phyloP scores from a whole-genome alignment of 2,888 invertebrate genomes.

The Archips crataeganus region DNA sequence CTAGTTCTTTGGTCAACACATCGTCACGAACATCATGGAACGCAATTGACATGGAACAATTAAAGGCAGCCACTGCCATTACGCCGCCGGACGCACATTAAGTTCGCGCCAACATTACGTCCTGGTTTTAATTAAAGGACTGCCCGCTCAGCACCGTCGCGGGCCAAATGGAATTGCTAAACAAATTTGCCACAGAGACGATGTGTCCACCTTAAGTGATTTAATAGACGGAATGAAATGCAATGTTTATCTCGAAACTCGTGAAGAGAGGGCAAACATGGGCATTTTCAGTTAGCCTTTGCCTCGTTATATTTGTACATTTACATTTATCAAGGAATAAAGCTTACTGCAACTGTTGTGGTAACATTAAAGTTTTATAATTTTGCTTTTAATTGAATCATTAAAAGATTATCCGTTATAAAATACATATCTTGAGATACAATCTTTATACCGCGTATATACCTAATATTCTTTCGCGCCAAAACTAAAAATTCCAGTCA shows the following conservation, averaged over 20 bases:
- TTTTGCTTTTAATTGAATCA: too few relatives aligned
- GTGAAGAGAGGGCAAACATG: slow-evolving; percentile 19
- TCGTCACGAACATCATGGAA: slow-evolving; percentile 55
- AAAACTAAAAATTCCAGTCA: too few relatives aligned
- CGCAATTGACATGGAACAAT: slow-evolving; percentile 80
- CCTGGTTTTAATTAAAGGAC: slow-evolving; percentile 85
- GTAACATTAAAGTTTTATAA: too few relatives aligned
- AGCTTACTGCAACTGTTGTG: neutral
- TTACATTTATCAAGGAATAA: neutral
- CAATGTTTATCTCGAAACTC: slow-evolving; percentile 72
- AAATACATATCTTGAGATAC: too few relatives aligned
- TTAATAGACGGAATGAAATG: slow-evolving; percentile 85
- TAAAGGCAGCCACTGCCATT: slow-evolving; percentile 77
- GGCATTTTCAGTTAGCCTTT: slow-evolving; percentile 8
- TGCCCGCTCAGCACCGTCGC: slow-evolving; percentile 72
- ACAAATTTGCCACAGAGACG: slow-evolving; percentile 83
- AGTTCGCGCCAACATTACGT: slow-evolving; percentile 79
- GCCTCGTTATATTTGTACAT: neutral
- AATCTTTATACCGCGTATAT: too few relatives aligned
- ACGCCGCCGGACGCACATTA: slow-evolving; percentile 81
- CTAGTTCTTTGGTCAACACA: slow-evolving; percentile 41
- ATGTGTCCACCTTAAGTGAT: slow-evolving; percentile 86
- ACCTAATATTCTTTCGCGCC: too few relatives aligned
- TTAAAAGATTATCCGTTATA: too few relatives aligned
- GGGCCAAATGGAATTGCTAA: slow-evolving; percentile 84